These are phyloP conservation scores for Cardinalis cardinalis DNA, from an alignment of 2,113 vertebrate genomes.

Conservation along the genomic window DNA sequence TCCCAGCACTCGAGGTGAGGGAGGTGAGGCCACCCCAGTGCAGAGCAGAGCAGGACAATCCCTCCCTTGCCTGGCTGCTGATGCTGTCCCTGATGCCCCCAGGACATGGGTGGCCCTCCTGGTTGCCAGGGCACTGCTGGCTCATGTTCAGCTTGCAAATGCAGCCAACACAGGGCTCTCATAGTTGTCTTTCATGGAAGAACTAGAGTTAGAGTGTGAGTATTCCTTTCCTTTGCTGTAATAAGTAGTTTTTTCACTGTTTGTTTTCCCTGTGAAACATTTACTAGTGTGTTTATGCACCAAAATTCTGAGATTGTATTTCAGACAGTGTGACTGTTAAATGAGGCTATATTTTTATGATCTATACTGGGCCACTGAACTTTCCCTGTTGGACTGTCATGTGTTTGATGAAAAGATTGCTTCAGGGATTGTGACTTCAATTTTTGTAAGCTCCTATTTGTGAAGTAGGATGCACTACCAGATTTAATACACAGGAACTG, in stretches of 20 bases:
- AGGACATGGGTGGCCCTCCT: accelerated
- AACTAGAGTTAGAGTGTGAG: not conserved
- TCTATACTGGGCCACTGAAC: not conserved
- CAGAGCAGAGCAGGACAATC: not conserved
- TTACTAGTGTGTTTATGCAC: not conserved
- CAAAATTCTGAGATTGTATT: not conserved
- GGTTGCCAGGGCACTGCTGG: not conserved
- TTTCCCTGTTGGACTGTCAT: not conserved
- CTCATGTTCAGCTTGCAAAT: accelerated
- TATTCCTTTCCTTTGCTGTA: not conserved
- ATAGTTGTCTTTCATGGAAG: not conserved
- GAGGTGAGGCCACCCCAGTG: accelerated
- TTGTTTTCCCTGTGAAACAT: not conserved
- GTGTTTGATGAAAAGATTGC: not conserved
- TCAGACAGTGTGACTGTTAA: not conserved
- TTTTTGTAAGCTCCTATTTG: not conserved
- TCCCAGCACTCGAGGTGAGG: not conserved
- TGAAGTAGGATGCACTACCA: not conserved
- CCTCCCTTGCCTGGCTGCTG: accelerated
- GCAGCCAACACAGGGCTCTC: not conserved
- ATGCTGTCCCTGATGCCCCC: not conserved
- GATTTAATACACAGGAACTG: not conserved
- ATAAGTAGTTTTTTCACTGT: not conserved
- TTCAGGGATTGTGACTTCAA: not conserved
- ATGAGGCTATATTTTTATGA: not conserved